These are phyloP conservation scores for Apostichopus parvimensis DNA, from an alignment of 35 echinoderm and acorn worm species.

Conservation along the genomic window DNA sequence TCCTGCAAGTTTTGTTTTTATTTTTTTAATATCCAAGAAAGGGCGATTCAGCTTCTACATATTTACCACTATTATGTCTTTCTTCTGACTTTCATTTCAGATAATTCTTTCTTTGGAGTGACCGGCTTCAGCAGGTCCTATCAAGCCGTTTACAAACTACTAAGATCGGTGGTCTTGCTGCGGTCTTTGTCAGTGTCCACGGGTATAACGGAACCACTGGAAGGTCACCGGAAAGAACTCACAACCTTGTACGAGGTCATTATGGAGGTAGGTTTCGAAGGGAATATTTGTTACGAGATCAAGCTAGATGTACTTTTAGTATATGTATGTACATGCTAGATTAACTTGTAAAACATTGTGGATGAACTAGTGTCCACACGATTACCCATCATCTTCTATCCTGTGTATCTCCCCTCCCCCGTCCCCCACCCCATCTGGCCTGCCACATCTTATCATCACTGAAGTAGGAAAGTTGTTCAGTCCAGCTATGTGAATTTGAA, in stretches of 20 bases:
- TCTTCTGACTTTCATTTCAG: not conserved
- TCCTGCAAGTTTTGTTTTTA: too few relatives aligned
- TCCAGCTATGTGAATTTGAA: too few relatives aligned
- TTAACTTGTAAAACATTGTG: not conserved
- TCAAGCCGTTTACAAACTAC: conserved; percentile 30
- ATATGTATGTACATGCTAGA: not conserved
- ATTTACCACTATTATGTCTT: too few relatives aligned
- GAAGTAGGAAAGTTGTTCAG: too few relatives aligned
- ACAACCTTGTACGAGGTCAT: conserved; percentile 7
- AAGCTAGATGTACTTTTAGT: not conserved
- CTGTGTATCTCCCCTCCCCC: too few relatives aligned
- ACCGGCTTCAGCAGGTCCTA: conserved; percentile 11
- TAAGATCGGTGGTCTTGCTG: not conserved
- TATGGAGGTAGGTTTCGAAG: conserved; percentile 16
- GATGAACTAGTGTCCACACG: not conserved
- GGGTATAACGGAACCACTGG: not conserved
- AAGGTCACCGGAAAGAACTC: not conserved
- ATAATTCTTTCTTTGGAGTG: conserved; percentile 23
- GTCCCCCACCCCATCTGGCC: too few relatives aligned
- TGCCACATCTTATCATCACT: too few relatives aligned
- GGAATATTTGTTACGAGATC: not conserved
- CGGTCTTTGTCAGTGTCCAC: not conserved
- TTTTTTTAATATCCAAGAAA: too few relatives aligned
- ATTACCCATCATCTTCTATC: too few relatives aligned
- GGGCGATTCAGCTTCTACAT: too few relatives aligned